These are phyloP conservation scores for Sisyra terminalis DNA, from an alignment of 2,888 invertebrate species.

Conservation along the genomic window DNA sequence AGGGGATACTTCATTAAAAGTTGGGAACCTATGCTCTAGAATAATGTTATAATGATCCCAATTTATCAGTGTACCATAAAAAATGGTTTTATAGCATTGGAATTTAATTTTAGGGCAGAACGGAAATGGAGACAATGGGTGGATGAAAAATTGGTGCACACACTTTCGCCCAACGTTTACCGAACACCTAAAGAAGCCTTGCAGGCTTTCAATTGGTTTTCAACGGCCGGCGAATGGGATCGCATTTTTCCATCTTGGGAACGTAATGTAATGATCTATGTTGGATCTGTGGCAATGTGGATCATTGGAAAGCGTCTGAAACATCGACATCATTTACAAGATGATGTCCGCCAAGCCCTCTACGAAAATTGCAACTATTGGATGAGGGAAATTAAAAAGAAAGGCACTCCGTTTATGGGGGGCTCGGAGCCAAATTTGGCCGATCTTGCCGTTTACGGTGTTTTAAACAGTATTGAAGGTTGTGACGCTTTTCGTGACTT, in stretches of 20 bases:
- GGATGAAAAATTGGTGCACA: slow-evolving; percentile 79
- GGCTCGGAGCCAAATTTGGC: slow-evolving; percentile 78
- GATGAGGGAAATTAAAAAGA: slow-evolving; percentile 49
- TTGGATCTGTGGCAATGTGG: slow-evolving; percentile 91
- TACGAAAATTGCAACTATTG: slow-evolving; percentile 79
- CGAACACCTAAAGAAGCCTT: slow-evolving; percentile 69
- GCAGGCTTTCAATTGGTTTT: slow-evolving; percentile 89
- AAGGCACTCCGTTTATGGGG: slow-evolving; percentile 66
- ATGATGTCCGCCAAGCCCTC: slow-evolving; percentile 76
- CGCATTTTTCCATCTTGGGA: slow-evolving; percentile 78
- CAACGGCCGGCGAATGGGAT: slow-evolving; percentile 83
- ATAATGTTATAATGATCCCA: too few species aligned
- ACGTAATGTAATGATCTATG: slow-evolving; percentile 70
- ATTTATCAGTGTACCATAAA: too few species aligned
- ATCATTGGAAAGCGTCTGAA: slow-evolving; percentile 77
- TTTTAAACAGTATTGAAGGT: slow-evolving; percentile 85
- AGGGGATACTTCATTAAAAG: too few species aligned
- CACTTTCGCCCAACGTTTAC: slow-evolving; percentile 93
- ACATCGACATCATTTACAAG: slow-evolving; percentile 63
- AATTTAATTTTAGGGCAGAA: slow-evolving; percentile 62
- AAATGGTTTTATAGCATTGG: too few species aligned
- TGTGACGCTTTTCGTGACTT: slow-evolving; percentile 78
- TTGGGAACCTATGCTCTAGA: too few species aligned
- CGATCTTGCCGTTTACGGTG: slow-evolving; percentile 82
- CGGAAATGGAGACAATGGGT: slow-evolving; percentile 94